phyloP scores from a whole-genome alignment of 2,797 vertebrate genomes.

The Rhynchotus rufescens region DNA sequence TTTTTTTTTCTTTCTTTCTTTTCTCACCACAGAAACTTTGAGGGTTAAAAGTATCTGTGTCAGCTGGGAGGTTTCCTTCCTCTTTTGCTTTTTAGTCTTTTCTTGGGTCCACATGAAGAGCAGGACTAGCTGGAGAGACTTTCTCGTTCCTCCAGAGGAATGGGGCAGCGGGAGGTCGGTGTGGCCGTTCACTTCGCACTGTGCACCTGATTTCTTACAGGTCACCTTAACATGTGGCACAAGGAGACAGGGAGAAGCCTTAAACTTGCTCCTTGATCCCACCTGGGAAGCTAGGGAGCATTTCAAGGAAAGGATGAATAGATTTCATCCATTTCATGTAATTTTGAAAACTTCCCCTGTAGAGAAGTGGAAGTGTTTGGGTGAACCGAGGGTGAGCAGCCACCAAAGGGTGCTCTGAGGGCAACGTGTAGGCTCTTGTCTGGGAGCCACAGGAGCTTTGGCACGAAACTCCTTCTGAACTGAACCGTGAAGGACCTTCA shows the following conservation, averaged over 20 bases:
- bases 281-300: neutral
- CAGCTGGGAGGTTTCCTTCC: neutral
- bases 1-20: neutral
- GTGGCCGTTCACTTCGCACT: neutral
- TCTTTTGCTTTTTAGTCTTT: neutral
- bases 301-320: neutral
- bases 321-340: neutral
- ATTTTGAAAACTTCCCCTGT: neutral
- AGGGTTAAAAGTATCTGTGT: neutral
- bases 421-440: slow-evolving; percentile 10
- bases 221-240: accelerated
- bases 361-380: neutral
- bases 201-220: neutral
- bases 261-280: neutral
- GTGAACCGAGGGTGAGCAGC: neutral
- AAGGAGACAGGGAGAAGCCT: neutral
- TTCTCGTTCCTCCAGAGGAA: neutral
- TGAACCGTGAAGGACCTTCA: slow-evolving; percentile 52
- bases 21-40: neutral
- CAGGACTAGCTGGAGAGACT: neutral
- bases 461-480: slow-evolving; percentile 34
- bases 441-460: neutral
- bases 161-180: neutral
- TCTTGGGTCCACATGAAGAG: neutral
- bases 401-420: neutral